These are phyloP conservation scores for Garrulus glandarius DNA, from an alignment of 2,797 vertebrate genomes.

Conservation along the genomic window DNA sequence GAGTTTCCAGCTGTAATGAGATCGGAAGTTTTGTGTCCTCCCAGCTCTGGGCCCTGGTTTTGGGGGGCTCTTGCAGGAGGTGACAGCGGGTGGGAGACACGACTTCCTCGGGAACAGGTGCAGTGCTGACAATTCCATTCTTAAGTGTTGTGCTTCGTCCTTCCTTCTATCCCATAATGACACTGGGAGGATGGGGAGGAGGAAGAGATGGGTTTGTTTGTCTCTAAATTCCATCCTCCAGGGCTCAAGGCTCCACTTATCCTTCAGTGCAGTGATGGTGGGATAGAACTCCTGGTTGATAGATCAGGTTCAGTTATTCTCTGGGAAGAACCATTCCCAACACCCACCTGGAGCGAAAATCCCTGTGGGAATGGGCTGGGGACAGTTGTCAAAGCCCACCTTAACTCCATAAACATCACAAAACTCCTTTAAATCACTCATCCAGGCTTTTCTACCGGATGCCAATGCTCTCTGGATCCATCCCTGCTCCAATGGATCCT, in stretches of 20 bases:
- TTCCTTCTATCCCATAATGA: background rate
- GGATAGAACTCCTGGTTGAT: background rate
- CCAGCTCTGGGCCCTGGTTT: background rate
- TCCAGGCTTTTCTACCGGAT: background rate
- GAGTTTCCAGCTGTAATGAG: background rate
- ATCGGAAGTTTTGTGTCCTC: background rate
- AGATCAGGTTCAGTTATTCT: background rate
- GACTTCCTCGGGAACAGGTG: background rate
- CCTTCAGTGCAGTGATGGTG: background rate
- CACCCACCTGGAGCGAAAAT: accelerated
- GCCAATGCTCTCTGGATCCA: background rate
- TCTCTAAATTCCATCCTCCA: background rate
- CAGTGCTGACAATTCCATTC: background rate
- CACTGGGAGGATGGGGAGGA: background rate
- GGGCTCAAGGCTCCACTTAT: background rate
- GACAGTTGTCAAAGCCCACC: background rate
- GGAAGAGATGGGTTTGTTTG: background rate
- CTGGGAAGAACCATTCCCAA: background rate
- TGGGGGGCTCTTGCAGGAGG: background rate
- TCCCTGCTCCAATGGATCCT: accelerated
- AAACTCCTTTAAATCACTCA: background rate
- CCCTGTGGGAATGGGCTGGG: background rate
- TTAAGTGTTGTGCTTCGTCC: background rate
- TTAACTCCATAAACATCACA: background rate
- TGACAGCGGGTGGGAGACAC: background rate